Evolutionary conservation across 1,140 invertebrate species (phyloP), one percentile per base, ranked within the genome.

Genomic region (Cheumatopsyche charites): DNA sequence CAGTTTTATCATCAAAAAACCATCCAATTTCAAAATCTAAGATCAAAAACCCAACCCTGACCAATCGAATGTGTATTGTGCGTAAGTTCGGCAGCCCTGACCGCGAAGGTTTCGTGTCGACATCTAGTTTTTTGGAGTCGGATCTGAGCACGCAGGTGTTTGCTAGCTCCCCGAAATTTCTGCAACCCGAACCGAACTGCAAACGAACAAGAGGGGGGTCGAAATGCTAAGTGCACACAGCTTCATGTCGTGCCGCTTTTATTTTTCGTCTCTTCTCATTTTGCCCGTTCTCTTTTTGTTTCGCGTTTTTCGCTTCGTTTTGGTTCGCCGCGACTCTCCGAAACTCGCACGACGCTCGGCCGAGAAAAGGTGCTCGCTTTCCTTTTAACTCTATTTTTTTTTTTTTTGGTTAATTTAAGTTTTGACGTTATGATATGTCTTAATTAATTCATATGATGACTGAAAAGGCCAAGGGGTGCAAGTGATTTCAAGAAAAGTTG

Each of bases 101-200:
- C n/a, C n/a, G 1, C 19, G 42, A 63, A 17, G 41, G 66, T 29
- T 68, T 68, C 66, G 45, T 68, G 49, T 68, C 66, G 25, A 68
- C 66, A 65, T 73, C 72, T 73, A 73, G 72, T 73, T 73, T 73
- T 73, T 73, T 73, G 67, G 72, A 58, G 68, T 73, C n/a, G n/a
- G n/a, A n/a, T n/a, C 69, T 67, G 41, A 62, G 67, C 65, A 73
- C 68, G 72, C 72, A 73, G 72, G 72, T 73, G 72, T 68, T 68
- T 73, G 49, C 72, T 73, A 73, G 72, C 62, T 67, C 72, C 36
- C 55, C 58, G 55, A 70, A 68, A 68, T 52, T 68, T 68, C 66
- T 68, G 66, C n/a, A n/a, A n/a, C n/a, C n/a, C n/a, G n/a, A n/a
- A n/a, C n/a, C n/a, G n/a, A n/a, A n/a, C n/a, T n/a, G n/a, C 66